Evolutionary conservation across 2,888 invertebrate genomes (phyloP).

Genomic region (Melanargia galathea): DNA sequence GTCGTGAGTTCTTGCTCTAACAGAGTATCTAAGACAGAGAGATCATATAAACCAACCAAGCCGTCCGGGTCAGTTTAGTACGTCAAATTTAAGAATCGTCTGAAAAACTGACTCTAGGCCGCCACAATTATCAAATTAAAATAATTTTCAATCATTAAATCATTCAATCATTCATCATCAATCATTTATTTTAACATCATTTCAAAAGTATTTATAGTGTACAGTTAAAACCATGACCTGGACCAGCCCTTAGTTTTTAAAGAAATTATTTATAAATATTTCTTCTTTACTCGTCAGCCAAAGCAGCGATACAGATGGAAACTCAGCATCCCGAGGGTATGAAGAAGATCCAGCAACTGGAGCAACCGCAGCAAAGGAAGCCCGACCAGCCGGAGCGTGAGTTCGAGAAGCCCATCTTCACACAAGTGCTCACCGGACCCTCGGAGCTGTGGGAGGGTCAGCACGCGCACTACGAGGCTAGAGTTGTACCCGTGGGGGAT

Average conservation of each 20-base stretch:
- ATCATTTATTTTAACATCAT: too few species aligned
- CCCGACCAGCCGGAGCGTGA: conserved; percentile 89
- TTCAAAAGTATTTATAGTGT: too few species aligned
- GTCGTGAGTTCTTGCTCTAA: too few species aligned
- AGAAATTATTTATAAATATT: neutral
- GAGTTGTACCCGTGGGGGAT: conserved; percentile 97
- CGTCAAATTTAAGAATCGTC: too few species aligned
- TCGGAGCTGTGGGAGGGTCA: conserved; percentile 96
- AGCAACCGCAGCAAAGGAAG: conserved; percentile 87
- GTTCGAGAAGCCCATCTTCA: conserved; percentile 96
- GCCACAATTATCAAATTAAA: too few species aligned
- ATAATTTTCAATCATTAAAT: too few species aligned
- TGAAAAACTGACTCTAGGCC: too few species aligned
- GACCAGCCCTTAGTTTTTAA: too few species aligned
- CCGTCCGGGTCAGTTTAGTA: too few species aligned
- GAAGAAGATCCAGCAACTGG: conserved; percentile 93
- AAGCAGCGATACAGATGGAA: conserved; percentile 93
- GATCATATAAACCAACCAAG: too few species aligned
- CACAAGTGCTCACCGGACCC: conserved; percentile 92
- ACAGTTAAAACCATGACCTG: neutral
- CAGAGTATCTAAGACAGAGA: too few species aligned
- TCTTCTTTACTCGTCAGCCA: conserved; percentile 74
- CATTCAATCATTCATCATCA: too few species aligned
- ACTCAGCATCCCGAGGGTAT: conserved; percentile 97
- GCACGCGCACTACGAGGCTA: conserved; percentile 94